Conservation (phyloP, 2,113 vertebrate genomes). For the Ahaetulla prasina region DNA sequence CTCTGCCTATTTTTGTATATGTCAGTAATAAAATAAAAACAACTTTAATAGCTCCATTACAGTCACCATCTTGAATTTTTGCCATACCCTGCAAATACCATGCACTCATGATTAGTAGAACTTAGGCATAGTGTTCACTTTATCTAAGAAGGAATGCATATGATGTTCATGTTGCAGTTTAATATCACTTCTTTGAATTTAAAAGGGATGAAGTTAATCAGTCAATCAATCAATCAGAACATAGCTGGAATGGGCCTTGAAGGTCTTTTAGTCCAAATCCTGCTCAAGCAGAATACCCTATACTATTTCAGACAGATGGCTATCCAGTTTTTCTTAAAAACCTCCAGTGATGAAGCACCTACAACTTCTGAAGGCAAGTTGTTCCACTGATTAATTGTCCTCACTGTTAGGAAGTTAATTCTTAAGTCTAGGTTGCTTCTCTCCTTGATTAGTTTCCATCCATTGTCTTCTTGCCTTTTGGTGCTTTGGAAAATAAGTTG, state of each 20-base stretch:
- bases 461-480: background rate
- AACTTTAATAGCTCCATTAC: background rate
- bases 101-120: background rate
- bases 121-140: background rate
- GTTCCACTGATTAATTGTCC: background rate
- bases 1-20: background rate
- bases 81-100: background rate
- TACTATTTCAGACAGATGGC: background rate
- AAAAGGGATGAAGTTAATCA: background rate
- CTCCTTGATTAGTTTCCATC: background rate
- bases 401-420: background rate
- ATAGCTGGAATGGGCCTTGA: background rate
- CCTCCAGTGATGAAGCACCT: background rate
- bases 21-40: background rate
- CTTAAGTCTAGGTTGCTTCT: background rate
- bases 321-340: background rate
- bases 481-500: background rate
- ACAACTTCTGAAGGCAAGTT: background rate
- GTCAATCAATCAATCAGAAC: background rate
- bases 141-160: background rate
- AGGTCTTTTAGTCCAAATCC: background rate
- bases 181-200: background rate
- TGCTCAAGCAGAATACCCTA: background rate
- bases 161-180: background rate
- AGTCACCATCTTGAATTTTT: background rate